These are phyloP conservation scores for Caenorhabditis afra DNA, from an alignment of 2,888 invertebrate species.

Conservation along the genomic window DNA sequence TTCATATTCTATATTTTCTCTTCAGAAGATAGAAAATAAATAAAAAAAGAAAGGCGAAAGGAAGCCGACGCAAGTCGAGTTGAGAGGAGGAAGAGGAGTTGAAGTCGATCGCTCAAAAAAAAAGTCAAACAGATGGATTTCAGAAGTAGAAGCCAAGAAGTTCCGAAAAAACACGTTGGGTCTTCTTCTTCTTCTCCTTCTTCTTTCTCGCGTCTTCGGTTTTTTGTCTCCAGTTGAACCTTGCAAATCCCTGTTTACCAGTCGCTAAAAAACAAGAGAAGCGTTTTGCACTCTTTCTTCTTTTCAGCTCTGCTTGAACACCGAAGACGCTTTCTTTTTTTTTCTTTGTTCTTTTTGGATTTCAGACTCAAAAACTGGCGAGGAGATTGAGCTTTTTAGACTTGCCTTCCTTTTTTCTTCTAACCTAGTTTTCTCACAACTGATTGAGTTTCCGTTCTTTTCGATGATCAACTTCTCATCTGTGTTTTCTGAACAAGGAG, in stretches of 20 bases:
- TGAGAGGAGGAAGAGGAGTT: neutral
- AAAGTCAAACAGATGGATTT: neutral
- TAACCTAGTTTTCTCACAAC: neutral
- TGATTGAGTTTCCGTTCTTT: neutral
- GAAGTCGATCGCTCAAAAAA: no score
- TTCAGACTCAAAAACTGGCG: neutral
- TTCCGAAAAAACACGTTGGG: neutral
- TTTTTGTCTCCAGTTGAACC: neutral
- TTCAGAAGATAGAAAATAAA: no score
- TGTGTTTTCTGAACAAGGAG: constrained; percentile 1
- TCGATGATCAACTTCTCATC: neutral
- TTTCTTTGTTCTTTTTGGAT: neutral
- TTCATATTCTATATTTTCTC: constrained; percentile 12
- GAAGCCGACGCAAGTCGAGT: constrained; percentile 3
- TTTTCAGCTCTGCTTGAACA: neutral
- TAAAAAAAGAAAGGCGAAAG: constrained; percentile 7
- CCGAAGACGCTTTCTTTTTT: neutral
- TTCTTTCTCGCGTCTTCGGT: no score
- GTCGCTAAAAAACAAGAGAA: neutral
- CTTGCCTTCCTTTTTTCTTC: neutral
- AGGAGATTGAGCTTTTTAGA: constrained; percentile 8
- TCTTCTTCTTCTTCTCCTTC: neutral
- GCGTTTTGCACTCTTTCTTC: constrained; percentile 28
- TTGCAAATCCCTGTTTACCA: constrained; percentile 5
- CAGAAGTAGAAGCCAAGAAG: neutral